These are phyloP conservation scores for Julus scanicus DNA, from an alignment of 2,888 invertebrate genomes.

Conservation along the genomic window DNA sequence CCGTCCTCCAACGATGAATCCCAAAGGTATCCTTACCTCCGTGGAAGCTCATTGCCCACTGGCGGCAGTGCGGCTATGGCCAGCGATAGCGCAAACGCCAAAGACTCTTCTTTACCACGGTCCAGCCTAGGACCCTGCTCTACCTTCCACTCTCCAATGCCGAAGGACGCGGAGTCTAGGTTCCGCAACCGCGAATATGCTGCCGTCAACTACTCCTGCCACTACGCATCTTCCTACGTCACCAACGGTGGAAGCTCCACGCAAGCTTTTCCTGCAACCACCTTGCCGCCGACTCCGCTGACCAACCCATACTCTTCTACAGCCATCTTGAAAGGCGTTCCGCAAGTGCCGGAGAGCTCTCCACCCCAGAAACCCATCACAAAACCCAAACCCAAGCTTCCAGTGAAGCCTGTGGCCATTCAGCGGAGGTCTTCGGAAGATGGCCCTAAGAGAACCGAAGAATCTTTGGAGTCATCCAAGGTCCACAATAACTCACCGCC, in stretches of 20 bases:
- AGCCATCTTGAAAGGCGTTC: constrained; percentile 55
- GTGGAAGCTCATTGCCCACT: background rate
- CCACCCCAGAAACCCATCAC: constrained; percentile 22
- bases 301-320: constrained; percentile 57
- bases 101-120: background rate
- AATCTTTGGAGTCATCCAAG: background rate
- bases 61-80: background rate
- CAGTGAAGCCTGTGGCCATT: constrained; percentile 60
- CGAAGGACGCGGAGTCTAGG: background rate
- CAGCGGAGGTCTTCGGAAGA: constrained; percentile 48
- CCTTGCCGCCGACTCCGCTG: constrained; percentile 50
- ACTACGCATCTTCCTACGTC: constrained; percentile 54
- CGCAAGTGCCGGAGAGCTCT: background rate
- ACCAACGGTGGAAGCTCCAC: background rate
- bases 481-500: background rate
- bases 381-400: constrained; percentile 61
- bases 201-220: constrained; percentile 53
- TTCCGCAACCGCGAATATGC: constrained; percentile 52
- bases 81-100: background rate
- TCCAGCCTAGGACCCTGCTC: background rate
- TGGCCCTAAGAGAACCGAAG: background rate
- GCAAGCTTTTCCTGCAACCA: background rate
- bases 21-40: background rate
- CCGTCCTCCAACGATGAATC: constrained; percentile 59
- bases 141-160: background rate